Percentiles rank a stretch among this genome's conserved stretches.
Evolutionary conservation across 2,797 vertebrate genomes (phyloP).

Genomic region (Chelidonichthys spinosus): DNA sequence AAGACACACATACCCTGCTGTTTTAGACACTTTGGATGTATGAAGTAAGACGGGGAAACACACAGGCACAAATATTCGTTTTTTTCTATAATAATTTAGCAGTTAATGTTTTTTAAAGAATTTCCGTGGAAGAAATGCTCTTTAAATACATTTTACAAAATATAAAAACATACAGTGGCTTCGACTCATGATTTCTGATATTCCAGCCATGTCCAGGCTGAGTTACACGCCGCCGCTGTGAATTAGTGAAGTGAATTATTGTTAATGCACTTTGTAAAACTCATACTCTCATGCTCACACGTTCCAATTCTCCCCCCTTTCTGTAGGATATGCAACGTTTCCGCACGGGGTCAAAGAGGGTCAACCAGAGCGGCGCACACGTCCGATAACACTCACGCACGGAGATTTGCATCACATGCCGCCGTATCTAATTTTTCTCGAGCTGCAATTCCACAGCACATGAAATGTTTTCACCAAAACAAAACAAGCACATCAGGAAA

Average conservation of each 20-base stretch:
- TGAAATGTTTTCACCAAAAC: constrained; percentile 65
- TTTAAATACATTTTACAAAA: not conserved
- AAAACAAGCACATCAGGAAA: constrained; percentile 73
- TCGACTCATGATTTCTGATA: constrained; percentile 11
- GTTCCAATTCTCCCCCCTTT: not conserved
- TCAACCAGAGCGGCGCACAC: not conserved
- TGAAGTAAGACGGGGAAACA: constrained; percentile 3
- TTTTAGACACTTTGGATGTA: constrained; percentile 4
- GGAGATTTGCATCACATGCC: constrained; percentile 38
- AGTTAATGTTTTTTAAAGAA: not conserved
- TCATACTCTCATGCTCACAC: not conserved
- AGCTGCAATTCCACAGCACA: constrained; percentile 49
- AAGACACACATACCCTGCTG: constrained; percentile 38
- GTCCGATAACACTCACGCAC: constrained; percentile 16
- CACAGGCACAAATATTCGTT: not conserved
- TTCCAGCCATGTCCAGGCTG: not conserved
- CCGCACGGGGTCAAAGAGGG: not conserved
- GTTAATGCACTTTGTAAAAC: not conserved
- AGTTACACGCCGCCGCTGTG: not conserved
- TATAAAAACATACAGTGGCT: not conserved
- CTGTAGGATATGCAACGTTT: not conserved
- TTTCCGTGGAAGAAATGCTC: not conserved
- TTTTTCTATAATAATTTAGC: not conserved
- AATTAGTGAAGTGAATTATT: not conserved
- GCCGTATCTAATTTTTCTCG: constrained; percentile 54